Conservation (phyloP, 2,797 vertebrate species). For the Mormyrops boulengeri region DNA sequence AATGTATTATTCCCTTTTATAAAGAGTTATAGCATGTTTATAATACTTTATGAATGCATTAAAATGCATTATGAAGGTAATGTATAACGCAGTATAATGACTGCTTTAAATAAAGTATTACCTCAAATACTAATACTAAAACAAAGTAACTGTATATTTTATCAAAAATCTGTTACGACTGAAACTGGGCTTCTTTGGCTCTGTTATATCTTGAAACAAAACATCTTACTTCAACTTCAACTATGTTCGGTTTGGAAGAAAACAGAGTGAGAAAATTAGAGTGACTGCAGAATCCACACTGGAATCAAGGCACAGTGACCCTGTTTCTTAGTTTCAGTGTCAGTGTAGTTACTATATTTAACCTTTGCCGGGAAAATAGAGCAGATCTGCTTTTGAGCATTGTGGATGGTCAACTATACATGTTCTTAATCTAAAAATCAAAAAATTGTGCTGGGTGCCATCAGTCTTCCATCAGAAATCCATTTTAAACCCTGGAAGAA, state of each 20-base stretch:
- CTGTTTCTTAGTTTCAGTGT: background rate
- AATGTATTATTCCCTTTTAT: too few relatives aligned
- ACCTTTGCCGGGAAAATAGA: background rate
- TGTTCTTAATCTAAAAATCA: background rate
- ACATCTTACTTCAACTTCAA: background rate
- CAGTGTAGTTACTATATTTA: background rate
- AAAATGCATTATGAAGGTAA: too few relatives aligned
- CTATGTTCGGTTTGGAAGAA: background rate
- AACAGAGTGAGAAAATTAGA: background rate
- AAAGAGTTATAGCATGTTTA: too few relatives aligned
- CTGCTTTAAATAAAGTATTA: too few relatives aligned
- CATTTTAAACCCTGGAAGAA: background rate
- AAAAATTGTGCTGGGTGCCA: background rate
- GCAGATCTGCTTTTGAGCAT: background rate
- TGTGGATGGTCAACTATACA: background rate
- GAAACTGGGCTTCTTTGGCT: too few relatives aligned
- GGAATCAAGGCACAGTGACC: background rate
- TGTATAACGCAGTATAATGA: too few relatives aligned
- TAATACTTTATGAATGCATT: too few relatives aligned
- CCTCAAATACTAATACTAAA: too few relatives aligned
- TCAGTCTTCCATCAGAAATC: background rate
- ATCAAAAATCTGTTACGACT: too few relatives aligned
- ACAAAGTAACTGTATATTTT: too few relatives aligned
- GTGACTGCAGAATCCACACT: background rate
- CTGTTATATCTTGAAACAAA: background rate